These are phyloP conservation scores for Heterochromis multidens DNA, from an alignment of 2,113 vertebrate species.

Conservation along the genomic window DNA sequence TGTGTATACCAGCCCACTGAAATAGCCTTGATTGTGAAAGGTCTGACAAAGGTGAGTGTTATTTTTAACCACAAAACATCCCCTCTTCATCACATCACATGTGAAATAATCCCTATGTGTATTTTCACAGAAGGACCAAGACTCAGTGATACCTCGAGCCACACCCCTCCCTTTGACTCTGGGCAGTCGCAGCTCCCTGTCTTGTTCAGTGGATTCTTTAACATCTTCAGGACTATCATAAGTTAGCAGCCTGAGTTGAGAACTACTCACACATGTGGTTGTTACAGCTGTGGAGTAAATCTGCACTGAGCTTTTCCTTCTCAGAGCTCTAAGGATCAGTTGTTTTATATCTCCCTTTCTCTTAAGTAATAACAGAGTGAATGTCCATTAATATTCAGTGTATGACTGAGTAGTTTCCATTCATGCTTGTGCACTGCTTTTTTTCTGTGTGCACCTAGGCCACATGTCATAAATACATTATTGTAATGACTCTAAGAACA, in stretches of 20 bases:
- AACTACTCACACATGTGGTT: neutral
- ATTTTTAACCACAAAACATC: neutral
- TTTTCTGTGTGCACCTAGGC: neutral
- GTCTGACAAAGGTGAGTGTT: constrained; percentile 71
- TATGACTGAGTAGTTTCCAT: neutral
- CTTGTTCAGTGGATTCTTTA: constrained; percentile 71
- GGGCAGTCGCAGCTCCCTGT: constrained; percentile 73
- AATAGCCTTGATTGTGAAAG: constrained; percentile 87
- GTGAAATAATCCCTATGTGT: neutral
- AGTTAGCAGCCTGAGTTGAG: neutral
- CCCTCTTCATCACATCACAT: neutral
- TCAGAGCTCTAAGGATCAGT: neutral
- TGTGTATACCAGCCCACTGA: constrained; percentile 92
- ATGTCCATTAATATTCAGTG: neutral
- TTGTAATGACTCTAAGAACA: neutral
- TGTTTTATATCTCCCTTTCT: neutral
- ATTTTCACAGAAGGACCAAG: constrained; percentile 71
- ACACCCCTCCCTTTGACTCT: constrained; percentile 66
- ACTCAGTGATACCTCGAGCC: constrained; percentile 76
- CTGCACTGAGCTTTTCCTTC: neutral
- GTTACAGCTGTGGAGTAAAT: neutral
- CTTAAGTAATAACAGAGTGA: neutral
- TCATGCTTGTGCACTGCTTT: neutral
- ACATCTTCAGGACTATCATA: constrained; percentile 3
- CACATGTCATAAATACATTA: neutral